Base-by-base conservation (phyloP, 2,113 vertebrate species). In the Phrynocephalus versicolor region DNA sequence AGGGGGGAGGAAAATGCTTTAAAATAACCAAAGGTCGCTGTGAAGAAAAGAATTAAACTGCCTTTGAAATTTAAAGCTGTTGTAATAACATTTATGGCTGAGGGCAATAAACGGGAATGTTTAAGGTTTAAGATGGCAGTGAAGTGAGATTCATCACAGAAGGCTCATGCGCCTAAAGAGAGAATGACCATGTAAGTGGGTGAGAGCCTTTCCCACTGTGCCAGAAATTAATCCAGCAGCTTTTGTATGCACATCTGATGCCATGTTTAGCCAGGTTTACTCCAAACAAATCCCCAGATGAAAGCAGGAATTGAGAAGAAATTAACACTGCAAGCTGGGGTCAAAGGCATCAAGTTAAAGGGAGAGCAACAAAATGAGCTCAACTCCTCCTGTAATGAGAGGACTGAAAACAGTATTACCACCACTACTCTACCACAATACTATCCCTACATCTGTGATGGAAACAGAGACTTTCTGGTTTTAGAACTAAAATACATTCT, bases 31-130 rank as follows among this genome's bases (percentile, higher is more conserved):
- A 70, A 70, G 33, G 75, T 78, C 83, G n/a, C 33, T 9, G 45
- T 3, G 35, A 37, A 78, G 83, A 78, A 85, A 78, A 30, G 33
- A 65, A 78, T 85, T 85, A 85, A 78, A 35, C 74, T 23, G 83
- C 64, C 64, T 85, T 85, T 69, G 74, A 85, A 85, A 78, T 45
- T 55, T 58, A 78, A 70, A 18, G 25, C 64, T 70, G 74, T 51
- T 78, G 83, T 78, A 70, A 85, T 75, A 85, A 64, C 82, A 21
- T 78, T 78, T 85, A 37, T 78, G 64, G 75, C 83, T 1, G 45
- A 39, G 64, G 1, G 18, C 21, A 57, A 65, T 77, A 35, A 84
- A 57, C 75, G 37, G 19, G 41, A 41, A 55, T 57, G 62, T 64
- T 84, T 65, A 65, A 33, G 83, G 45, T 77, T 84, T 84, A 84